Base-by-base conservation (phyloP, 1,140 invertebrate species). In the Bactericera cockerelli region DNA sequence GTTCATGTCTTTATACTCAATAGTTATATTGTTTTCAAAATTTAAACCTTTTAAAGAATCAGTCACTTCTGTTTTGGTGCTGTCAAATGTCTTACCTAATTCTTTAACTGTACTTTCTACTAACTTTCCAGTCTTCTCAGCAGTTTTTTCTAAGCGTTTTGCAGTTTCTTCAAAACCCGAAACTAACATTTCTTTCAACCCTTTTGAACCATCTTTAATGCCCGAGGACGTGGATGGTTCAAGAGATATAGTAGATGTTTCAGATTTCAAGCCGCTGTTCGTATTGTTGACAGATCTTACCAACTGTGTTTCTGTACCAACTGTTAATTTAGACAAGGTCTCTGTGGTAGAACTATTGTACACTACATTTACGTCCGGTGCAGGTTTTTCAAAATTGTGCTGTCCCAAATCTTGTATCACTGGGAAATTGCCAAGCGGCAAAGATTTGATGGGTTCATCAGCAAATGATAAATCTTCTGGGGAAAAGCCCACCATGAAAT, bases 321-420 rank as follows among this genome's bases (percentile, higher is more conserved):
- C 42, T 49, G 42, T 49, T 22, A 49, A n/a, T 49, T 49, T 49
- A 8, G 42, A 49, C 4, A 49, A 16, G 3, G 42, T 49, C n/a
- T 49, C 42, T 49, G 42, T 49, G n/a, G 42, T 49, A 8, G 42
- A 49, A 49, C 42, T 49, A n/a, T 49, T 49, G 22, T 49, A 49
- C 4, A 49, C 42, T 6, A 49, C 19, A n/a, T 49, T 49, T 8
- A 6, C 42, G n/a, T 49, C 42, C 19, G 8, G 4, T 31, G 28
- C 28, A 31, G 28, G 28, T 13, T 31, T 31, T 13, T 31, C 28
- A 31, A 31, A 31, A 13, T 31, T 13, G 28, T 31, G 4, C 28
- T 31, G n/a, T n/a, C n/a, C n/a, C n/a, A n/a, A n/a, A n/a, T n/a
- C 28, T 31, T 6, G 42, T 6, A 49, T 49, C 22, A 49, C 42